phyloP scores from a whole-genome alignment of 2,113 vertebrate genomes.

The Sinocyclocheilus maitianheensis region DNA sequence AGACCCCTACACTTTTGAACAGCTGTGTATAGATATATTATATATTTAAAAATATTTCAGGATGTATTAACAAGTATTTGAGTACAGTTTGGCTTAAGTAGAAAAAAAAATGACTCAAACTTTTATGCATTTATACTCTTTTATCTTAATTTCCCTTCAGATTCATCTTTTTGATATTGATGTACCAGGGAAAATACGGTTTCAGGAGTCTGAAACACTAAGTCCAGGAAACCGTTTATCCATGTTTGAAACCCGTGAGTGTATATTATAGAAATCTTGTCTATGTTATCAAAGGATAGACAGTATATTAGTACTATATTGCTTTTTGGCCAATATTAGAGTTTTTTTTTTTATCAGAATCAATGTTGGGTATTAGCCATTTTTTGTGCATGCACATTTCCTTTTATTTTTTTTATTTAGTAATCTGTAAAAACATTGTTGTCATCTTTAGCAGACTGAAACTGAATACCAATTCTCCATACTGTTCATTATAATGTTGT shows the following conservation, averaged over 20 bases:
- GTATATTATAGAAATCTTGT: not conserved
- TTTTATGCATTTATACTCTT: not conserved
- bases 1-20: not conserved
- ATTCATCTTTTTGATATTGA: slow-evolving; percentile 97
- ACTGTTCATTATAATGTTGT: no score
- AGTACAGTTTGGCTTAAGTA: not conserved
- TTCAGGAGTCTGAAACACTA: slow-evolving; percentile 93
- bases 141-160: slow-evolving; percentile 66
- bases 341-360: not conserved
- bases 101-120: not conserved
- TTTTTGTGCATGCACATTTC: no score
- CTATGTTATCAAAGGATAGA: no score
- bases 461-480: no score
- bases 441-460: no score
- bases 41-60: not conserved
- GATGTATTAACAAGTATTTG: not conserved
- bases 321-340: no score
- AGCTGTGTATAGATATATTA: not conserved
- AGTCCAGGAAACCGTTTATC: slow-evolving; percentile 87
- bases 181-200: slow-evolving; percentile 87
- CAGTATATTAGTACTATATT: not conserved
- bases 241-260: slow-evolving; percentile 90
- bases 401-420: no score
- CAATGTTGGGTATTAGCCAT: not conserved
- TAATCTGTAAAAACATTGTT: no score